Percentiles rank a stretch among this genome's conserved stretches.
Conservation (phyloP, 2,797 vertebrate species). For the Enteromius argenteus region DNA sequence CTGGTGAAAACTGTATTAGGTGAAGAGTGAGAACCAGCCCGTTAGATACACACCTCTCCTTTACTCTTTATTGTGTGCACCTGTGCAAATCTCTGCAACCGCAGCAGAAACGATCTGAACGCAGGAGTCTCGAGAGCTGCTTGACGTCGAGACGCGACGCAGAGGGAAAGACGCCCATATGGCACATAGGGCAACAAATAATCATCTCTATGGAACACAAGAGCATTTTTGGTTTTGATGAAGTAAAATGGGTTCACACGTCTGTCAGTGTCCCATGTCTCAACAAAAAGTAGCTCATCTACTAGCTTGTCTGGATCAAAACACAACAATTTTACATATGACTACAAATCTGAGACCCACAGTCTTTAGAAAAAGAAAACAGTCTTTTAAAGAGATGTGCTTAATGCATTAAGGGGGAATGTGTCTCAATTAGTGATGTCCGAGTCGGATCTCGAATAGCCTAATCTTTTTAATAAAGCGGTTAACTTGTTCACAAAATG, state of each 20-base stretch:
- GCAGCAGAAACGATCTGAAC: neutral
- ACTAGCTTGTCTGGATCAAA: neutral
- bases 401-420: neutral
- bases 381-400: neutral
- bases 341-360: neutral
- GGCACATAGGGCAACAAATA: neutral
- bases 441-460: neutral
- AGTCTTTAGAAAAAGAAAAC: neutral
- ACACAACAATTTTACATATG: neutral
- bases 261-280: neutral
- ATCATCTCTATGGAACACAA: neutral
- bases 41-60: slow-evolving; percentile 19
- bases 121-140: neutral
- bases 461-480: neutral
- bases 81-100: slow-evolving; percentile 34
- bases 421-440: too few species aligned
- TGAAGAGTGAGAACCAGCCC: slow-evolving; percentile 16
- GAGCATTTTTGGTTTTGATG: neutral
- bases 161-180: neutral
- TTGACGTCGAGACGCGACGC: neutral
- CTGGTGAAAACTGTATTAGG: slow-evolving; percentile 35
- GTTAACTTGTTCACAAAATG: neutral
- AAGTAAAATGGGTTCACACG: neutral
- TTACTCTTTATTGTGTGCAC: slow-evolving; percentile 43
- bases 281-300: neutral